Evolutionary conservation across 1,140 invertebrate genomes (phyloP).

Genomic region (Bombus superbus): DNA sequence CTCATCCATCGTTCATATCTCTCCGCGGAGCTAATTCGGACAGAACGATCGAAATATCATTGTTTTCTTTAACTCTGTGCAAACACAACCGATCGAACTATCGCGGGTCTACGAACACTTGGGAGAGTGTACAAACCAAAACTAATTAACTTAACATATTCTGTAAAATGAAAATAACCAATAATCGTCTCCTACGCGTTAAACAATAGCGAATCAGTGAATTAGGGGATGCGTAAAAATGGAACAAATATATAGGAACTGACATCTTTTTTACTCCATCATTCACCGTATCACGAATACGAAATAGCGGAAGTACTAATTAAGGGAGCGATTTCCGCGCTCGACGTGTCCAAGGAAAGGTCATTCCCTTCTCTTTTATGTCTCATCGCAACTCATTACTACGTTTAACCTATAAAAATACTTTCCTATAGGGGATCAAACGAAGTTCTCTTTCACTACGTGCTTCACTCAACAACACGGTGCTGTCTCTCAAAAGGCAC

Average conservation of each 20-base stretch:
- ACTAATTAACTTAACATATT: background rate
- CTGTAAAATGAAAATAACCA: background rate
- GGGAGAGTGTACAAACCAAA: background rate
- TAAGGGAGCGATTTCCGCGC: no score
- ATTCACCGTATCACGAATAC: background rate
- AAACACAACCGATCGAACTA: background rate
- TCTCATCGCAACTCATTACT: constrained; percentile 28
- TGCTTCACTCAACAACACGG: constrained; percentile 75
- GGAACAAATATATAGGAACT: background rate
- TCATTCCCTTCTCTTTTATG: background rate
- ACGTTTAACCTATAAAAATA: constrained; percentile 20
- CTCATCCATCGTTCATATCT: constrained; percentile 4
- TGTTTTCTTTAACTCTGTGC: no score
- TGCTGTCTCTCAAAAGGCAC: constrained; percentile 70
- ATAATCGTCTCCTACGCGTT: background rate
- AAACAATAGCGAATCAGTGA: background rate
- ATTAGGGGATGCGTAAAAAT: background rate
- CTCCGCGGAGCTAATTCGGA: background rate
- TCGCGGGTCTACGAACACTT: background rate
- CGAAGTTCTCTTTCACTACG: constrained; percentile 66
- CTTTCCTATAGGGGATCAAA: constrained; percentile 42
- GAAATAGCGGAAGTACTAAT: background rate
- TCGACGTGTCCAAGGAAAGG: no score
- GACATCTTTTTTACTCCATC: no score
- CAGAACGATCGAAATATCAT: background rate